phyloP scores from a whole-genome alignment of 2,113 vertebrate genomes.

The Pavo muticus region DNA sequence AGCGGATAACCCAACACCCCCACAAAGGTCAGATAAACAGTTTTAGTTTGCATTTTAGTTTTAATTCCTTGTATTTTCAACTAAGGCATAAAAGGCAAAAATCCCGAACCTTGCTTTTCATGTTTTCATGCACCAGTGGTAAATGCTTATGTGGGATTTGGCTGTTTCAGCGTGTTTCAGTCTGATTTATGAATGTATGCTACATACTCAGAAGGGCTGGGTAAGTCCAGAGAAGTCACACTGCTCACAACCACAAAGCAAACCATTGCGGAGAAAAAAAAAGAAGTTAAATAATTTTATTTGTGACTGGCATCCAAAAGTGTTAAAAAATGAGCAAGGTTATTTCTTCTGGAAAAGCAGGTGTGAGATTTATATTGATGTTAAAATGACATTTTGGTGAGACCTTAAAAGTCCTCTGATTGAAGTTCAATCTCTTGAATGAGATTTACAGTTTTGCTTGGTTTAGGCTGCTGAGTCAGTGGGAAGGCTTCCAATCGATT shows the following conservation, averaged over 20 bases:
- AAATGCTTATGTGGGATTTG: conserved; percentile 9
- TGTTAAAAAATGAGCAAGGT: not conserved
- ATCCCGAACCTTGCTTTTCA: not conserved
- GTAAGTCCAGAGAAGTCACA: not conserved
- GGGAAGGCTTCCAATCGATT: not conserved
- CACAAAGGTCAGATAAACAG: not conserved
- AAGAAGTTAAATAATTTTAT: not conserved
- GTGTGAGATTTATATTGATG: not conserved
- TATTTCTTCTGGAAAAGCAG: not conserved
- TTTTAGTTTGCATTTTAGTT: not conserved
- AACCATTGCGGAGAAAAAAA: accelerated
- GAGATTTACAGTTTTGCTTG: not conserved
- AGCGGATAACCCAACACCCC: not conserved
- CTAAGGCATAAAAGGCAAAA: conserved; percentile 2
- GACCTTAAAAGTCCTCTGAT: not conserved
- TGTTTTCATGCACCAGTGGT: not conserved
- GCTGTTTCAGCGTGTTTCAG: conserved; percentile 38
- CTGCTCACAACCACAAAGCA: not conserved
- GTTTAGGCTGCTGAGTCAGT: not conserved
- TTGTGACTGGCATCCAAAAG: not conserved
- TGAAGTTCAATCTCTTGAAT: not conserved
- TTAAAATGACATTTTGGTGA: not conserved
- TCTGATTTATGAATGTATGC: not conserved
- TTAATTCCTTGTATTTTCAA: conserved; percentile 9
- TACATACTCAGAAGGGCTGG: not conserved